Base-by-base conservation (phyloP, 2,888 invertebrate genomes). In the Eledone cirrhosa region DNA sequence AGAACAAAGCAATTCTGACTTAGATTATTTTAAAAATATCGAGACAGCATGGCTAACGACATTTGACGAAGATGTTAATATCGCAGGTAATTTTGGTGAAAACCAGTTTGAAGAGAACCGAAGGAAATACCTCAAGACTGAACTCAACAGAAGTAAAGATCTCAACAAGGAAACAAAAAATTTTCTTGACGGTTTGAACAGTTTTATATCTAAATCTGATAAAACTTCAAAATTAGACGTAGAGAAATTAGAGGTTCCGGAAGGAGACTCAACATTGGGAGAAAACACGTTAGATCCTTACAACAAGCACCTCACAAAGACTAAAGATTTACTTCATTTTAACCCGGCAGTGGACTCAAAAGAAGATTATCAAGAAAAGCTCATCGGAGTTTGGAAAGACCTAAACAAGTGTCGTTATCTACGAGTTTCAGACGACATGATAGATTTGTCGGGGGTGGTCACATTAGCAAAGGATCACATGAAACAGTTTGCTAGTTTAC, bases 331-430 rank as follows among this genome's bases (percentile, higher is more conserved):
- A 0, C n/a, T 72, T 33, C n/a, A 72, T 22, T 72, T 72, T 22
- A 72, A 72, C 31, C 33, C 22, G 31, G 41, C n/a, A 7, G n/a
- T 31, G 24, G 2, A 41, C 5, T 83, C 85, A 1, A 87, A 86
- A 77, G 84, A 84, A 41, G 84, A 84, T 41, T 87, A 88, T 67
- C 82, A 82, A 59, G 79, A 85, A 48, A 80, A 83, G 41, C 80
- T 86, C 11, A 78, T 82, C 41, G 82, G 85, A 19, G 79, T 87
- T 22, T 89, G 88, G 88, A 85, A 86, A 78, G 88, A 87, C 72
- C 82, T 89, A 83, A 87, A 86, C 74, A 88, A 88, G 78, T 87
- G 87, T 77, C 84, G 89, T 5, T 89, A 88, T 82, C 80, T 89
- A 41, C 76, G 88, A 5, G 80, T 88, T 8, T 84, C 87, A 4